Percentiles rank a stretch among this genome's conserved stretches.
Conservation (phyloP, 2,113 vertebrate species). For the Rissa tridactyla region DNA sequence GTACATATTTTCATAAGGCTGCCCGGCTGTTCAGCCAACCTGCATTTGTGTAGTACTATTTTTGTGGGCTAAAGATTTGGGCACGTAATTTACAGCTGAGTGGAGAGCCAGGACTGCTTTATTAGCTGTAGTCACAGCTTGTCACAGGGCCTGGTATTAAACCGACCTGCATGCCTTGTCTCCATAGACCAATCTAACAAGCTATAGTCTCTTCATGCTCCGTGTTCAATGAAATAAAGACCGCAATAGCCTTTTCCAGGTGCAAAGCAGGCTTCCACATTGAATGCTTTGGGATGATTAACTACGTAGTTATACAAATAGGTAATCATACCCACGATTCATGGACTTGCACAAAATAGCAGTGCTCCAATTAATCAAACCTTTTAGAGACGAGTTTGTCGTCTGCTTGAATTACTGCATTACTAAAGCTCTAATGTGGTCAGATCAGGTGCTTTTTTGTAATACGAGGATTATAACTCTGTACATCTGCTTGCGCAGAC, state of each 20-base stretch:
- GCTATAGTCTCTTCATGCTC: background rate
- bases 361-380: background rate
- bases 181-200: background rate
- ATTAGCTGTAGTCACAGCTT: background rate
- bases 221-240: background rate
- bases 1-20: background rate
- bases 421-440: background rate
- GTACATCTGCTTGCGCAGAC: background rate
- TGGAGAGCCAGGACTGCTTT: background rate
- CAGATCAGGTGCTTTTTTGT: background rate
- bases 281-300: background rate
- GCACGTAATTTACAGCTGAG: background rate
- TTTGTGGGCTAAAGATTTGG: background rate
- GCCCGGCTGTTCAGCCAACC: background rate
- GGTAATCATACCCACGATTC: background rate
- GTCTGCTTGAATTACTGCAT: background rate
- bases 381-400: background rate
- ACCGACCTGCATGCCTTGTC: rapidly evolving
- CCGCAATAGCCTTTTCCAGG: background rate
- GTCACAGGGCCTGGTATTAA: background rate
- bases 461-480: background rate
- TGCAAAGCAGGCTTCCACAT: background rate
- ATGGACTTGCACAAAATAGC: background rate
- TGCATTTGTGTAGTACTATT: background rate
- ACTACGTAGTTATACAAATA: background rate